Percentiles rank a stretch among this genome's conserved stretches.
Evolutionary conservation across 2,888 invertebrate genomes (phyloP).

Genomic region (Dinocampus coccinellae): DNA sequence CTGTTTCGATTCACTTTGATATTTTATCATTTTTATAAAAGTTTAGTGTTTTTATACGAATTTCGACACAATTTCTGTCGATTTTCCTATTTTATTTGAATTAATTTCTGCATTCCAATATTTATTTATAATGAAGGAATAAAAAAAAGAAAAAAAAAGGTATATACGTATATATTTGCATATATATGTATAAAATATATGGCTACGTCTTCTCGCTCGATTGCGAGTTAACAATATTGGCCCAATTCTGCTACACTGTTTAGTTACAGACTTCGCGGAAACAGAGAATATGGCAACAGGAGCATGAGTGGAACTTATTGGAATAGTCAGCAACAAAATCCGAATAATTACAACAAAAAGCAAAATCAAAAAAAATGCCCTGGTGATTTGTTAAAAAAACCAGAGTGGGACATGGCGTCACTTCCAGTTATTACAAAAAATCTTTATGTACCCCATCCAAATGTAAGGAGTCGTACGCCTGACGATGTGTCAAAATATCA

Average conservation of each 20-base stretch:
- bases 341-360: constrained; percentile 52
- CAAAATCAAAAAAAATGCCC: constrained; percentile 74
- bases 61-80: neutral
- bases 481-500: constrained; percentile 84
- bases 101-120: too few species aligned
- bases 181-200: neutral
- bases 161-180: too few species aligned
- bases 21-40: neutral
- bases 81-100: neutral
- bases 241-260: constrained; percentile 10
- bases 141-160: too few species aligned
- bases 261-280: constrained; percentile 64
- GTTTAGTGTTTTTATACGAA: too few species aligned
- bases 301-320: constrained; percentile 63
- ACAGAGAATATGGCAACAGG: constrained; percentile 63
- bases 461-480: constrained; percentile 77
- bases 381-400: constrained; percentile 81
- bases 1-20: neutral
- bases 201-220: neutral
- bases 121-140: neutral
- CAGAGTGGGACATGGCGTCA: constrained; percentile 84
- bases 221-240: neutral
- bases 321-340: constrained; percentile 61
- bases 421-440: constrained; percentile 91
- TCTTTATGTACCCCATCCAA: constrained; percentile 88